Evolutionary conservation across 2,888 invertebrate species (phyloP).

Genomic region (Chymomyza fuscimana): DNA sequence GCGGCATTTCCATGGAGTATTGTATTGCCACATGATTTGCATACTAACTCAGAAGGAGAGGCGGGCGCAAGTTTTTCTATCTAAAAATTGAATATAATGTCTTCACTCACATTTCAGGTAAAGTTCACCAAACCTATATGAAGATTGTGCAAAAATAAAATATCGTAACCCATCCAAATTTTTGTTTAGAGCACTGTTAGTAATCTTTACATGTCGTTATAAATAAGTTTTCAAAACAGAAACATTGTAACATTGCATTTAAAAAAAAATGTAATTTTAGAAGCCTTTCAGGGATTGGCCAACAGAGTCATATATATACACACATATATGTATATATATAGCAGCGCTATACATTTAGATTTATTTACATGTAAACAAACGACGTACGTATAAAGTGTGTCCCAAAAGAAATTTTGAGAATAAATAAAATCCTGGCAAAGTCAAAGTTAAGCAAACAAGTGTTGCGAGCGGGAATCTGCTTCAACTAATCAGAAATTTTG

Average conservation of each 20-base stretch:
- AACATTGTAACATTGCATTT: too few species aligned
- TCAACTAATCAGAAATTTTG: slow-evolving; percentile 68
- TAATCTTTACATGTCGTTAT: too few species aligned
- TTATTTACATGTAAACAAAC: neutral
- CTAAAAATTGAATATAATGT: neutral
- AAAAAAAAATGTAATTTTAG: too few species aligned
- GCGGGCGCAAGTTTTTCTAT: slow-evolving; percentile 8
- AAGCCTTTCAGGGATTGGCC: slow-evolving; percentile 3
- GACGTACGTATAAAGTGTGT: slow-evolving; percentile 25
- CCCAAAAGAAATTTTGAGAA: slow-evolving; percentile 64
- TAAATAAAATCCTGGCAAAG: slow-evolving; percentile 72
- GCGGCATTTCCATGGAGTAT: neutral
- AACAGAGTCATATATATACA: neutral
- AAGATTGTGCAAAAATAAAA: too few species aligned
- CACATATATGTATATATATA: neutral
- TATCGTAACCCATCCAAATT: too few species aligned
- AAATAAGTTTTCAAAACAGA: too few species aligned
- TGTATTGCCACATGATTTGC: slow-evolving; percentile 61
- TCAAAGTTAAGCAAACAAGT: slow-evolving; percentile 67
- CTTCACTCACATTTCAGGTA: too few species aligned
- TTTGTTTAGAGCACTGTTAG: neutral
- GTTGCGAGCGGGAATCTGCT: slow-evolving; percentile 50
- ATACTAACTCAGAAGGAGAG: slow-evolving; percentile 44
- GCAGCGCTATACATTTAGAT: neutral
- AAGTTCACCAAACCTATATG: too few species aligned